These are phyloP conservation scores for Phrixothrix hirtus DNA, from an alignment of 2,888 invertebrate genomes.

Conservation along the genomic window DNA sequence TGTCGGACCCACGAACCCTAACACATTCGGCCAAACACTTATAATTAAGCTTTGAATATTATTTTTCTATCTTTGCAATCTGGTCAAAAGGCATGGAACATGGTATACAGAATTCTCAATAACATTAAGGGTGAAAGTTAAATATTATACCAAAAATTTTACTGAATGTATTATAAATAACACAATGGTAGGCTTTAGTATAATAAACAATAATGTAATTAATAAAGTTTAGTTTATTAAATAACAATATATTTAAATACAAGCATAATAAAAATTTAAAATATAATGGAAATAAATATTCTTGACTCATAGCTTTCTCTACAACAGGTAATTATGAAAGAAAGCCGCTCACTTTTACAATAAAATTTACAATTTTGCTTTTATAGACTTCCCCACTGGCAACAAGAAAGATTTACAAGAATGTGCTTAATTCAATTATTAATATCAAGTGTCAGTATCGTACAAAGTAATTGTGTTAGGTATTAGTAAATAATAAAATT, in stretches of 20 bases:
- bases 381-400: conserved; percentile 14
- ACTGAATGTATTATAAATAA: not conserved
- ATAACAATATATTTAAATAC: conserved; percentile 56
- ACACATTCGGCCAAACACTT: too few species aligned
- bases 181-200: conserved; percentile 55
- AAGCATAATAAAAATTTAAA: conserved; percentile 48
- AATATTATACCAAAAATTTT: not conserved
- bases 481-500: conserved; percentile 38
- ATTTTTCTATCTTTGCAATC: too few species aligned
- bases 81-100: too few species aligned
- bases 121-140: not conserved
- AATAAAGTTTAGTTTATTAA: conserved; percentile 58
- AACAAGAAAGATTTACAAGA: conserved; percentile 17
- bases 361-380: conserved; percentile 40
- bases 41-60: too few species aligned
- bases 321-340: conserved; percentile 53
- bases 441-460: conserved; percentile 30
- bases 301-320: conserved; percentile 41
- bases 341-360: conserved; percentile 41
- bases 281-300: conserved; percentile 45
- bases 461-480: conserved; percentile 22
- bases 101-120: too few species aligned
- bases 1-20: too few species aligned
- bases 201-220: conserved; percentile 56
- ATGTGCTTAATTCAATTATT: conserved; percentile 19